phyloP scores from a whole-genome alignment of 2,113 vertebrate genomes.

The Odocoileus hemionus region DNA sequence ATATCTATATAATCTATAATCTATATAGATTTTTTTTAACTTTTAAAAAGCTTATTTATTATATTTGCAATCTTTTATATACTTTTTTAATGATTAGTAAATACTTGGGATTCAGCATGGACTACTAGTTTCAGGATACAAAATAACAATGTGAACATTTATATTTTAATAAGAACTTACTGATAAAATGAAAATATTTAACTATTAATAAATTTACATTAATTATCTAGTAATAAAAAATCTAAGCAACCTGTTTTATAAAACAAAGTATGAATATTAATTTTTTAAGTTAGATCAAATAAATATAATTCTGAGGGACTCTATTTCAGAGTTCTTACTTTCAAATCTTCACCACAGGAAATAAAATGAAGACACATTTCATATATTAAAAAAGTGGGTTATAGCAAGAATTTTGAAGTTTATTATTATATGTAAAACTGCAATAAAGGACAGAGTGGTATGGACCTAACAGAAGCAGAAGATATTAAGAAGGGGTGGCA shows the following conservation, averaged over 20 bases:
- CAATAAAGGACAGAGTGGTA: background rate
- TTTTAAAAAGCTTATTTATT: background rate
- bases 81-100: background rate
- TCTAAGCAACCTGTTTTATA: background rate
- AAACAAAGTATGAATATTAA: background rate
- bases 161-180: background rate
- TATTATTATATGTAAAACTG: background rate
- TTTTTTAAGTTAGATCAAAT: background rate
- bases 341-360: background rate
- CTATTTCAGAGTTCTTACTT: background rate
- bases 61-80: background rate
- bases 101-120: background rate
- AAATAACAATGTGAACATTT: background rate
- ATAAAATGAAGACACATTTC: background rate
- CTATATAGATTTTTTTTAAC: background rate
- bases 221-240: background rate
- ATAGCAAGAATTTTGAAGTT: background rate
- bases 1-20: too few relatives aligned
- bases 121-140: background rate
- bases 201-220: background rate
- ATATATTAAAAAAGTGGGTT: background rate
- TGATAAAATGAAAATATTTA: background rate
- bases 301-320: background rate
- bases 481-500: background rate
- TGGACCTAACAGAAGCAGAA: background rate